phyloP scores from a whole-genome alignment of 2,888 invertebrate genomes.

The Ormyrus labotus region DNA sequence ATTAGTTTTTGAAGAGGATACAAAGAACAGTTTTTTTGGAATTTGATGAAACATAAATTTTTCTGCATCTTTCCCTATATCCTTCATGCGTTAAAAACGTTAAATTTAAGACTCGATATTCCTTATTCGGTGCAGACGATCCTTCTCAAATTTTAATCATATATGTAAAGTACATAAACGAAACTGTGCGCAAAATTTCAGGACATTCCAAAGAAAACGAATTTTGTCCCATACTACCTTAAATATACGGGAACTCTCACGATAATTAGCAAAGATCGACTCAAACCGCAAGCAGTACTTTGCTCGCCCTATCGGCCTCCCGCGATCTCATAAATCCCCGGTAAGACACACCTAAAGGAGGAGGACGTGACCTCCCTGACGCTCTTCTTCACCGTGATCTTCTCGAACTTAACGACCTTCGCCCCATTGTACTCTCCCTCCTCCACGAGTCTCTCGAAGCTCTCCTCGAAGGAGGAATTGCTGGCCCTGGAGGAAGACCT shows the following conservation, averaged over 20 bases:
- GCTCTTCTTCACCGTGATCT: constrained; percentile 82
- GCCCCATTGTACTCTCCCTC: constrained; percentile 82
- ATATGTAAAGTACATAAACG: too few species aligned
- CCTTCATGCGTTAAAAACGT: too few species aligned
- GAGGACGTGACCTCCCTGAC: constrained; percentile 78
- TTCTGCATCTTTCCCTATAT: too few species aligned
- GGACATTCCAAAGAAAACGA: too few species aligned
- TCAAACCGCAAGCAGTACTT: neutral
- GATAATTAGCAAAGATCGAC: neutral
- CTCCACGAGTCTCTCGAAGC: constrained; percentile 78
- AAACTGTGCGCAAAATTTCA: too few species aligned
- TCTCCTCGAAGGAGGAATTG: constrained; percentile 76
- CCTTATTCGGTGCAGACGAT: too few species aligned
- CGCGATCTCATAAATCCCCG: neutral
- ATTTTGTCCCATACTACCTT: too few species aligned
- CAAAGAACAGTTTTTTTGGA: too few species aligned
- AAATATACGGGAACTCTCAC: neutral
- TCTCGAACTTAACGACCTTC: constrained; percentile 85
- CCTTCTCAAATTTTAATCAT: too few species aligned
- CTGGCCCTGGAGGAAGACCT: constrained; percentile 72
- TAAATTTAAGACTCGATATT: too few species aligned
- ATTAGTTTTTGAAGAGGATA: too few species aligned
- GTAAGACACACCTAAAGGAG: constrained; percentile 31
- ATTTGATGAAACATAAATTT: too few species aligned
- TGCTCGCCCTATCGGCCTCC: neutral